phyloP scores from a whole-genome alignment of 2,888 invertebrate genomes.

The Megastigmus dorsalis region DNA sequence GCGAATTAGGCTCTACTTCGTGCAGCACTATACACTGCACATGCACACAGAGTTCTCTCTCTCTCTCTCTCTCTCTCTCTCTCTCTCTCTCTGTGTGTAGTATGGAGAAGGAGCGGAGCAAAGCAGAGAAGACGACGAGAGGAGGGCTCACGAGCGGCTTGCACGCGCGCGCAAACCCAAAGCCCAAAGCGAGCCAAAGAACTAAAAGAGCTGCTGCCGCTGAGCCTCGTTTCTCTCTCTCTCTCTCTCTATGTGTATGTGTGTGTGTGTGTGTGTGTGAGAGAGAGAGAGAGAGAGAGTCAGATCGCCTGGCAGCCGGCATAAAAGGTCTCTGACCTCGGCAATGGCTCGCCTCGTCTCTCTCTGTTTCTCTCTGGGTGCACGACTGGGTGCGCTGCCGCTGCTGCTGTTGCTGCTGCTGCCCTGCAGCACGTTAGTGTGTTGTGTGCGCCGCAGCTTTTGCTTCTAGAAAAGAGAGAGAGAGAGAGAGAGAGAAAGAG shows the following conservation, averaged over 20 bases:
- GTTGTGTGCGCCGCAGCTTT: not conserved
- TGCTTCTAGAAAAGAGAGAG: not conserved
- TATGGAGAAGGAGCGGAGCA: conserved; percentile 56
- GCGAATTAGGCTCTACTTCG: too few relatives aligned
- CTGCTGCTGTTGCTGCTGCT: conserved; percentile 64
- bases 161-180: not conserved
- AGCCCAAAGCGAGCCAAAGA: not conserved
- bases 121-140: conserved; percentile 56
- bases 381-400: conserved; percentile 50
- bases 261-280: not conserved
- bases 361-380: too few relatives aligned
- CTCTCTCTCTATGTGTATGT: not conserved
- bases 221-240: not conserved
- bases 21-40: too few relatives aligned
- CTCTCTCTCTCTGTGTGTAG: not conserved
- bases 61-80: not conserved
- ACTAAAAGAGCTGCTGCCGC: conserved; percentile 23
- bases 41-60: too few relatives aligned
- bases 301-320: conserved; percentile 67
- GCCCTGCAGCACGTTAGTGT: conserved; percentile 61
- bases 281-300: conserved; percentile 57
- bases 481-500: not conserved
- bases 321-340: conserved; percentile 72
- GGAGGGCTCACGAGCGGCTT: not conserved
- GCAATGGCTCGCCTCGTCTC: too few relatives aligned